Conservation (phyloP, 2,113 vertebrate genomes). For the Orcinus orca region DNA sequence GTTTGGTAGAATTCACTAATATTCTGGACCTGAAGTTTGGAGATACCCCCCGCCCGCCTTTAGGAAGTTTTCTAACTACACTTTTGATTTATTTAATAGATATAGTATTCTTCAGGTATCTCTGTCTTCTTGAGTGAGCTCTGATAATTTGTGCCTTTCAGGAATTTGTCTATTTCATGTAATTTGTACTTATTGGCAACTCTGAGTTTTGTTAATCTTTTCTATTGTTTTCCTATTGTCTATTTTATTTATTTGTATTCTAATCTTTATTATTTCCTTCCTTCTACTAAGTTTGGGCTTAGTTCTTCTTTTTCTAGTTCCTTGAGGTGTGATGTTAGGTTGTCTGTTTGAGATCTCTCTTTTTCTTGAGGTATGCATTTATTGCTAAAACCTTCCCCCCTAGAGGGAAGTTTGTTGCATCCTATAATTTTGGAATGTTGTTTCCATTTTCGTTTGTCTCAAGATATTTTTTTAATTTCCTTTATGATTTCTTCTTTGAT, state of each 20-base stretch:
- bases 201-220: neutral
- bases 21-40: neutral
- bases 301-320: neutral
- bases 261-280: slow-evolving; percentile 13
- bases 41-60: neutral
- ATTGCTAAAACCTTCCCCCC: neutral
- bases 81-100: neutral
- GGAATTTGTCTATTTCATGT: neutral
- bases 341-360: neutral
- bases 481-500: neutral
- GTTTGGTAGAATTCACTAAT: neutral
- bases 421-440: neutral
- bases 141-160: neutral
- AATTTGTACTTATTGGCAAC: neutral
- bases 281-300: neutral
- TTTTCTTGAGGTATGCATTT: neutral
- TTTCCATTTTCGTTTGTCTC: neutral
- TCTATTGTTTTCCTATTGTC: neutral
- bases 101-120: neutral
- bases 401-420: neutral
- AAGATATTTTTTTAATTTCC: neutral
- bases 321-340: neutral
- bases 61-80: neutral
- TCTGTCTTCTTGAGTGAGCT: neutral
- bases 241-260: neutral